Evolutionary conservation across 2,888 invertebrate species (phyloP).

Genomic region (Watsonalla binaria): DNA sequence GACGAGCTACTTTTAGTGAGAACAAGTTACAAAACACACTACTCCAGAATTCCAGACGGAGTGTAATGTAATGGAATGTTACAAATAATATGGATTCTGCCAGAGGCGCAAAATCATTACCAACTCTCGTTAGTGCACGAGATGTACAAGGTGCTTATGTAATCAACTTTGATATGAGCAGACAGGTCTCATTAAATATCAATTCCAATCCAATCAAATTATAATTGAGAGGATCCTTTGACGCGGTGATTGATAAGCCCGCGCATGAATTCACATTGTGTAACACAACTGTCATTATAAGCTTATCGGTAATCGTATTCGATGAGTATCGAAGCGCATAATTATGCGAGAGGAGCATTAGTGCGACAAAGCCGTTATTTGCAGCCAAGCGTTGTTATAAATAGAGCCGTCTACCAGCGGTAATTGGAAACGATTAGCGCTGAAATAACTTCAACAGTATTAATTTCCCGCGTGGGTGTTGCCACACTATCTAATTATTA

Average conservation of each 20-base stretch:
- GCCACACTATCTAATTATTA: background rate
- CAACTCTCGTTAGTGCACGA: background rate
- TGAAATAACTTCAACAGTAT: constrained; percentile 8
- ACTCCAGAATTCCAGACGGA: background rate
- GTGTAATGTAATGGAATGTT: background rate
- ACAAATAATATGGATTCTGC: background rate
- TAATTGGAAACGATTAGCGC: constrained; percentile 26
- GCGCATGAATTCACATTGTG: constrained; percentile 6
- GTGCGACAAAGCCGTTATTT: constrained; percentile 5
- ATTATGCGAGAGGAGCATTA: constrained; percentile 1
- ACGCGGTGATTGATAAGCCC: constrained; percentile 16
- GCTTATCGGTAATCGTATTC: background rate
- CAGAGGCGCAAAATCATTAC: background rate
- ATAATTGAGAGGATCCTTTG: constrained; percentile 44
- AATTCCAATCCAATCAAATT: constrained; percentile 43
- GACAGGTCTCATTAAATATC: constrained; percentile 38
- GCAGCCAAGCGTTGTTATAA: constrained; percentile 4
- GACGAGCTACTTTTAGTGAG: background rate
- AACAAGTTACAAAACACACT: background rate
- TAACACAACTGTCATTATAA: constrained; percentile 4
- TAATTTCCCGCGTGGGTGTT: constrained; percentile 6
- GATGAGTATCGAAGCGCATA: background rate
- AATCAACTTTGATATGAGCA: constrained; percentile 21
- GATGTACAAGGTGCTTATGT: constrained; percentile 1
- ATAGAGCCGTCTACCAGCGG: constrained; percentile 12